Base-by-base conservation (phyloP, 2,888 invertebrate genomes). In the Hedychridium roseum region DNA sequence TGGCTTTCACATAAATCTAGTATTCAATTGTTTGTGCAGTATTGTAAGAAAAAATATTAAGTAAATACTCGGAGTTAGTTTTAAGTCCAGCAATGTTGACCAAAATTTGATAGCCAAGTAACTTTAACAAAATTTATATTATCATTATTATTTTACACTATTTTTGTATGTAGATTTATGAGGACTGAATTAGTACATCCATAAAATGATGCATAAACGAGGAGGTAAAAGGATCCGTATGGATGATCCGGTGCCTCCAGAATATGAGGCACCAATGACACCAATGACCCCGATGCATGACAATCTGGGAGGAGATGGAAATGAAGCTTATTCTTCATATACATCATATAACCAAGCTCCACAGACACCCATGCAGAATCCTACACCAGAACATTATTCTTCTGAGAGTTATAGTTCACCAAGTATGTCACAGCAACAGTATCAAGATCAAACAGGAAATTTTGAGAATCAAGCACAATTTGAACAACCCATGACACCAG, bases 181-280 rank as follows among this genome's bases (percentile, higher is more conserved):
- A n/a, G n/a, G n/a, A n/a, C n/a, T n/a, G n/a, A n/a, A n/a, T n/a
- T n/a, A 23, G 23, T 4, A 23, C 4, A 27, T 27, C 12, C 3
- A 7, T 12, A 48, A 45, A 43, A 65, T 63, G 56, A 91, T 93
- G 90, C 91, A 91, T 79, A 86, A 92, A 57, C 83, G 89, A 50
- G 92, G 92, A 71, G 94, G 94, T 63, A 94, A 94, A 82, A 85
- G 93, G 62, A 94, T 94, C 73, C 90, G 94, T 55, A 92, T 94
- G 92, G 93, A 93, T 80, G 92, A 92, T 79, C 91, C 91, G 50
- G 81, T 82, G 15, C 92, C 92, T 39, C 91, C 91, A 50, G 93
- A 94, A 74, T 93, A 91, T 76, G 92, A 92, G 26, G 89, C 88
- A 60, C 87, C 88, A 3, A 82, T 82, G 81, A 83, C 82, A 14